A percentile compares a stretch with the other conserved stretches of the same genome.
Evolutionary conservation across 1,140 invertebrate species (phyloP).

Genomic region (Colletes latitarsis): DNA sequence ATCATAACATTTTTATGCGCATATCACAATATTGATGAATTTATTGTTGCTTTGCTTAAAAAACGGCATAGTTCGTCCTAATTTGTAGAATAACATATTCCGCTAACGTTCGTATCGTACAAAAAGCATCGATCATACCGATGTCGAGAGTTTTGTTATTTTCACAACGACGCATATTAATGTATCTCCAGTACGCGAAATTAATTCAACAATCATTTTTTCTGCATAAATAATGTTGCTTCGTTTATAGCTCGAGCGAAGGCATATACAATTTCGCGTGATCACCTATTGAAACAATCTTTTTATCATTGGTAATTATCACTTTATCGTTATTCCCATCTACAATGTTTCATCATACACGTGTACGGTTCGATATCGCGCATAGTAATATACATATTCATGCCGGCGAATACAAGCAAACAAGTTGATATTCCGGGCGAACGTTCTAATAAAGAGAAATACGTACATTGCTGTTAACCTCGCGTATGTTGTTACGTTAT

Average conservation of each 20-base stretch:
- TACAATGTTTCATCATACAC: not conserved
- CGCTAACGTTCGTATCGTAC: not conserved
- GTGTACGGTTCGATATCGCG: not conserved
- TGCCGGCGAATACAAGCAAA: not conserved
- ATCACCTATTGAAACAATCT: slow-evolving; percentile 34
- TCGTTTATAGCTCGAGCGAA: not conserved
- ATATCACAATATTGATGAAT: too few species aligned
- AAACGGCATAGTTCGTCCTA: too few species aligned
- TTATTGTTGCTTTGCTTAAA: too few species aligned
- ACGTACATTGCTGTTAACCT: slow-evolving; percentile 6
- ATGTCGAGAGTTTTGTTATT: not conserved
- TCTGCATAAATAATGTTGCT: not conserved
- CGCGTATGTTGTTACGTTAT: not conserved
- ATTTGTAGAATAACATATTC: too few species aligned
- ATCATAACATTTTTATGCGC: too few species aligned
- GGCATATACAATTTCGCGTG: not conserved
- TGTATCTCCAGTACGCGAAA: not conserved
- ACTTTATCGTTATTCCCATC: slow-evolving; percentile 11
- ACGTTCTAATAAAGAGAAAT: not conserved
- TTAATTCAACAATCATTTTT: slow-evolving; percentile 26
- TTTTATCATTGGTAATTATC: slow-evolving; percentile 41
- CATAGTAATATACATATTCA: slow-evolving; percentile 13
- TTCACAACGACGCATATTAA: not conserved
- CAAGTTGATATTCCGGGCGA: not conserved
- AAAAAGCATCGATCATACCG: not conserved